A percentile compares a stretch with the other conserved stretches of the same genome.
phyloP scores from a whole-genome alignment of 2,113 vertebrate genomes.

The Vimba vimba region DNA sequence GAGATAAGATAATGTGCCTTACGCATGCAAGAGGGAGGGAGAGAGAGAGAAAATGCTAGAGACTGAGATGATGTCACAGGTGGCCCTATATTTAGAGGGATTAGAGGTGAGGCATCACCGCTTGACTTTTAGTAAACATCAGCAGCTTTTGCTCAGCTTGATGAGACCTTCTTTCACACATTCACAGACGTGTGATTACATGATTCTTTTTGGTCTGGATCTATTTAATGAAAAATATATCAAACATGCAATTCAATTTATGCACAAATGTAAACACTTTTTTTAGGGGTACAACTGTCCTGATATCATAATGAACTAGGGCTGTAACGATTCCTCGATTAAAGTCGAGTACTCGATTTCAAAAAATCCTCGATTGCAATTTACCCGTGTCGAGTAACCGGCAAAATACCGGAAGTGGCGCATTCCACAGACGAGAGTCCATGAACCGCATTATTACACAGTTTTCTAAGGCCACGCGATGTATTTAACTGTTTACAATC shows the following conservation, averaged over 20 bases:
- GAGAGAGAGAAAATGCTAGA: conserved; percentile 4
- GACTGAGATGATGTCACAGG: conserved; percentile 43
- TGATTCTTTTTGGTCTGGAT: background rate
- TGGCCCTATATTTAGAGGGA: conserved; percentile 40
- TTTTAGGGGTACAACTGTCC: too few species aligned
- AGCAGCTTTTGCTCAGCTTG: conserved; percentile 37
- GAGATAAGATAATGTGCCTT: conserved; percentile 39
- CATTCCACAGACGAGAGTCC: too few species aligned
- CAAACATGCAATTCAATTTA: background rate
- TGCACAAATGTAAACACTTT: too few species aligned
- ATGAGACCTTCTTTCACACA: background rate
- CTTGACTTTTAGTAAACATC: conserved; percentile 30
- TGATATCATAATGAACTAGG: too few species aligned
- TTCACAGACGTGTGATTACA: conserved; percentile 6
- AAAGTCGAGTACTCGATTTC: too few species aligned
- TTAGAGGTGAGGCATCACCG: conserved; percentile 27
- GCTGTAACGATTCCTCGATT: too few species aligned
- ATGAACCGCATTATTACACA: too few species aligned
- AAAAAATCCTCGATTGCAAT: too few species aligned
- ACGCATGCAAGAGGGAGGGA: conserved; percentile 33
- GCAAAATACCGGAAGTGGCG: too few species aligned
- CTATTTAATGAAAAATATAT: background rate
- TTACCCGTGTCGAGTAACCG: too few species aligned
- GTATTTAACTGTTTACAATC: too few species aligned
- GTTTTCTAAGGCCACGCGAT: too few species aligned